These are phyloP conservation scores for Palythoa grandiflora DNA, from an alignment of 92 coral and sea anemone species.

Conservation along the genomic window DNA sequence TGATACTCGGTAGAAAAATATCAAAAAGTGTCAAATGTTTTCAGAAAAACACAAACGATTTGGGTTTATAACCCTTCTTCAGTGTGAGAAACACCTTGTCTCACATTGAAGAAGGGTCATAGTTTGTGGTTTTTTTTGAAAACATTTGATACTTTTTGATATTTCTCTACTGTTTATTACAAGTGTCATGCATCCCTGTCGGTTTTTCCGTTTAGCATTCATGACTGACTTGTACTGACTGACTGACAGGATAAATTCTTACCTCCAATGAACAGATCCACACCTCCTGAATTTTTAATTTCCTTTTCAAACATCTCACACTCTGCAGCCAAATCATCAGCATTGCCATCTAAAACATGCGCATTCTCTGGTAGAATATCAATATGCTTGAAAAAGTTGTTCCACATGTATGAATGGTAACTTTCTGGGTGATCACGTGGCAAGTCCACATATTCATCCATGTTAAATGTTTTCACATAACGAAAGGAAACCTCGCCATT, in stretches of 20 bases:
- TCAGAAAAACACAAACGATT: too few species aligned
- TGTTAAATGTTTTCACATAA: constrained; percentile 96
- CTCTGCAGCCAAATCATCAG: constrained; percentile 80
- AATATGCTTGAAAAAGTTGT: constrained; percentile 95
- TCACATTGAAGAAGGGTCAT: too few species aligned
- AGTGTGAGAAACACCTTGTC: too few species aligned
- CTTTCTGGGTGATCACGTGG: constrained; percentile 98
- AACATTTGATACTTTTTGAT: too few species aligned
- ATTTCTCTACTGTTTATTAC: too few species aligned
- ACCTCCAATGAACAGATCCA: constrained; percentile 97
- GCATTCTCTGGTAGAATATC: constrained; percentile 96
- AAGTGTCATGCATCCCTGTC: too few species aligned
- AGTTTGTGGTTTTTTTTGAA: too few species aligned
- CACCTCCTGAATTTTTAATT: constrained; percentile 87
- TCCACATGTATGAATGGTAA: constrained; percentile 99
- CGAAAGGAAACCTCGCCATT: constrained; percentile 92
- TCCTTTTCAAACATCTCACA: constrained; percentile 84
- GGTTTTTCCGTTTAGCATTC: too few species aligned
- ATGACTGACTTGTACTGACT: too few species aligned
- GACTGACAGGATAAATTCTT: not conserved
- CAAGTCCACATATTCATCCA: constrained; percentile 98
- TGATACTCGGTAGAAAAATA: too few species aligned
- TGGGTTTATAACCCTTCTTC: too few species aligned
- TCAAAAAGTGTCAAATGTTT: too few species aligned
- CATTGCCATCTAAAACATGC: constrained; percentile 96